Evolutionary conservation across 2,113 vertebrate species (phyloP), one percentile per base, ranked within the genome.

Genomic region (Forbesichthys papilliferus): DNA sequence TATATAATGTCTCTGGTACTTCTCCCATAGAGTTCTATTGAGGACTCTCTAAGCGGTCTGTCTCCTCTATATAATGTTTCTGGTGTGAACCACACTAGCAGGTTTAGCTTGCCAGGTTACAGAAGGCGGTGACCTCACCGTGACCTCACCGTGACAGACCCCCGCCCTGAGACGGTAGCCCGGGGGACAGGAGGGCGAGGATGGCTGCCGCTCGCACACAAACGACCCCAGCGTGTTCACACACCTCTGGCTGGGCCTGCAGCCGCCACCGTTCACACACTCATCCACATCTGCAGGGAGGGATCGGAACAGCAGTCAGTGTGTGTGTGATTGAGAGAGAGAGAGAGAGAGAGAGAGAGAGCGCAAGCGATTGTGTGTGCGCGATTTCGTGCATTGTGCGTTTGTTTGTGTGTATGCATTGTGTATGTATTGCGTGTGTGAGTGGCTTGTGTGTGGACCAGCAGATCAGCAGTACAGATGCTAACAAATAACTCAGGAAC

Each of bases 161-260:
- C 93, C 90, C 0, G 93, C 93, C 73, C 76, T 82, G 48, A 93
- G 83, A 64, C 85, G 84, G 63, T 92, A 94, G 61, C 96, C 96
- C 0, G 90, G 83, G 36, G 94, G 92, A 84, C 96, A 98, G 52
- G 80, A 91, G 71, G 94, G 73, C 10, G 96, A 98, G 52, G 80
- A 91, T 70, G 94, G 73, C 9, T 92, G 90, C 82, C 86, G 92
- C 79, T 95, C 84, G 67, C 96, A 98, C 10, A 74, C 87, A 83
- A 96, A 97, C 0, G 95, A 96, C 9, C 96, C 96, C 69, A 93
- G 3, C 0, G 93, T 96, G 90, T 98, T 98, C 66, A 96, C 68
- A 1, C 96, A 98, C 84, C 84, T 93, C 87, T 98, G 93, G 0
- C 87, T 74, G 54, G 85, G 81, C 72, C 87, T 90, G 84, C 96